Evolutionary conservation across 2,888 invertebrate species (phyloP), one percentile per base, ranked within the genome.

Genomic region (Caenorhabditis drosophilae): DNA sequence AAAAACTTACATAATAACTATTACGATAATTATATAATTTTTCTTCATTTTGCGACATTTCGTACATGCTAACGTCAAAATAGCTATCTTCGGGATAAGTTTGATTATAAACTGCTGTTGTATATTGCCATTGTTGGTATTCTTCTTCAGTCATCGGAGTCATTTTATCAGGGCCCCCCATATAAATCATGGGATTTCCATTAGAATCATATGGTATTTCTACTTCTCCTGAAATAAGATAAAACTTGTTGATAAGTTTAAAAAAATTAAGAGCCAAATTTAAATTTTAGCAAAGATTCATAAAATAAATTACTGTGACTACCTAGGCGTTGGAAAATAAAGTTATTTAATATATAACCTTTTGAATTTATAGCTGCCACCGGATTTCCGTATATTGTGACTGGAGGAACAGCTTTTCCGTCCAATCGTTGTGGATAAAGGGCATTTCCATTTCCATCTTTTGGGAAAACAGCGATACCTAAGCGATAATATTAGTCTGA

Each of bases 381-480:
- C n/a, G 58, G 56, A n/a, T 57, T 48, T 23, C 74, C 74, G 34
- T 73, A 59, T 18, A 54, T 41, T 15, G 72, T 73, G 16, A 61
- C 42, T 12, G 74, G 68, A 7, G 74, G 72, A 25, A 67, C 54
- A 6, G 73, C 70, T 31, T 47, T 53, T 22, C 73, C 70, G 23
- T 54, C 46, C 2, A 52, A 55, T 18, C 63, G 57, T 23, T 70
- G 34, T 7, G 74, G 74, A 34, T 67, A 74, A 7, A 74, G 55
- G 45, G 49, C 63, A 11, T 35, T 52, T 27, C 73, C 74, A 18
- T 61, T 48, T 2, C 26, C 26, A 42, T 59, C 60, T n/a, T 48
- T 34, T 3, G 74, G 73, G 40, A 74, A 74, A 15, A 74, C 66
- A 0, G 74, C 46, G 38, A 40, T 44, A 45, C 69, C 71, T 61